Evolutionary conservation across 1,140 invertebrate genomes (phyloP).

Genomic region (Lordiphosa mommai): DNA sequence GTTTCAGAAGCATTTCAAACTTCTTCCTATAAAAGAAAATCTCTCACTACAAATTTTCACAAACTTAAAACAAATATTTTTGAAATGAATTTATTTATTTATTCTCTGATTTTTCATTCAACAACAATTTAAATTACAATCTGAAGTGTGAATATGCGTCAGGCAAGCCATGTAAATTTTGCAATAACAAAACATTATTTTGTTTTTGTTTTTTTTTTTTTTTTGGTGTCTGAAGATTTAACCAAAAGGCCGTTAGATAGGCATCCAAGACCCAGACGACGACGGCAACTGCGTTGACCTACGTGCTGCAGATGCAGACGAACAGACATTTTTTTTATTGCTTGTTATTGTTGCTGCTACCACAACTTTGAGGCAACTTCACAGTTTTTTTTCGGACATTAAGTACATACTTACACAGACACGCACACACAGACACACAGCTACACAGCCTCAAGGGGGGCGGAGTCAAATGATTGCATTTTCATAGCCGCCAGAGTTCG

Average conservation of each 20-base stretch:
- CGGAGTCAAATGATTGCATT: slow-evolving; percentile 50
- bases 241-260: slow-evolving; percentile 51
- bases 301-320: slow-evolving; percentile 69
- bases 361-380: slow-evolving; percentile 42
- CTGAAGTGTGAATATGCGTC: slow-evolving; percentile 58
- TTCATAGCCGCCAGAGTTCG: slow-evolving; percentile 70
- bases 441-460: slow-evolving; percentile 28
- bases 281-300: slow-evolving; percentile 49
- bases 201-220: slow-evolving; percentile 13
- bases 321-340: slow-evolving; percentile 53
- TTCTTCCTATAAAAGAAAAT: no score
- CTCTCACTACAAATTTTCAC: no score
- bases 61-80: slow-evolving; percentile 24
- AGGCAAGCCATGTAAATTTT: slow-evolving; percentile 53
- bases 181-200: slow-evolving; percentile 56
- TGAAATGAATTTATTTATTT: slow-evolving; percentile 8
- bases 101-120: background rate
- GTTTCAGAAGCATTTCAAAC: no score
- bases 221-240: slow-evolving; percentile 33
- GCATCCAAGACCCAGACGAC: slow-evolving; percentile 26
- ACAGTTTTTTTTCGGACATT: slow-evolving; percentile 59
- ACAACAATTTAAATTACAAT: slow-evolving; percentile 7
- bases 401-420: slow-evolving; percentile 2
- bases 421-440: no score
- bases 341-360: slow-evolving; percentile 13